Evolutionary conservation across 2,888 invertebrate species (phyloP).

Genomic region (Rhyacophila evoluta): DNA sequence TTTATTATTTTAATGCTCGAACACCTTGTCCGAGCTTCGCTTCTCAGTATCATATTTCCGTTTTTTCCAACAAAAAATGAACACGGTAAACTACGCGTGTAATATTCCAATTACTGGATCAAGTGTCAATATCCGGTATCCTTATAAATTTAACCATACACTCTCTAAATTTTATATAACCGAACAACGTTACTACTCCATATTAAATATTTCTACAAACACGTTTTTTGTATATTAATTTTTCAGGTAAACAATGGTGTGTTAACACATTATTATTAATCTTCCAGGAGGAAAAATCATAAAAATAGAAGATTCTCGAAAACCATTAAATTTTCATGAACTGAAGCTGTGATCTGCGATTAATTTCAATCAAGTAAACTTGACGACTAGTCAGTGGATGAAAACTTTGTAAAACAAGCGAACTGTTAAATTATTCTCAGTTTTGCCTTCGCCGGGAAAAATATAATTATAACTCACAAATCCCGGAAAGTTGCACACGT

Average conservation of each 20-base stretch:
- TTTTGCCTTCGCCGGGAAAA: neutral
- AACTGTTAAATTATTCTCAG: neutral
- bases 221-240: too few species aligned
- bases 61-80: neutral
- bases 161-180: too few species aligned
- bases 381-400: neutral
- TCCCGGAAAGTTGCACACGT: neutral
- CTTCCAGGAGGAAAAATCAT: too few species aligned
- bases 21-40: constrained; percentile 11
- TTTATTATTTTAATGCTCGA: constrained; percentile 22
- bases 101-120: neutral
- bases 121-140: too few species aligned
- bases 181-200: too few species aligned
- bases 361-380: neutral
- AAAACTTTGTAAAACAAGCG: neutral
- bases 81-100: neutral
- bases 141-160: too few species aligned
- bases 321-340: too few species aligned
- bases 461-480: neutral
- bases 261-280: too few species aligned
- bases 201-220: too few species aligned
- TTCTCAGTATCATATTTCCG: neutral
- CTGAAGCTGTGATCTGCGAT: too few species aligned
- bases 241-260: too few species aligned
- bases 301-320: too few species aligned